Conservation (phyloP, 2,113 vertebrate genomes). For the Rhagologus leucostigma region DNA sequence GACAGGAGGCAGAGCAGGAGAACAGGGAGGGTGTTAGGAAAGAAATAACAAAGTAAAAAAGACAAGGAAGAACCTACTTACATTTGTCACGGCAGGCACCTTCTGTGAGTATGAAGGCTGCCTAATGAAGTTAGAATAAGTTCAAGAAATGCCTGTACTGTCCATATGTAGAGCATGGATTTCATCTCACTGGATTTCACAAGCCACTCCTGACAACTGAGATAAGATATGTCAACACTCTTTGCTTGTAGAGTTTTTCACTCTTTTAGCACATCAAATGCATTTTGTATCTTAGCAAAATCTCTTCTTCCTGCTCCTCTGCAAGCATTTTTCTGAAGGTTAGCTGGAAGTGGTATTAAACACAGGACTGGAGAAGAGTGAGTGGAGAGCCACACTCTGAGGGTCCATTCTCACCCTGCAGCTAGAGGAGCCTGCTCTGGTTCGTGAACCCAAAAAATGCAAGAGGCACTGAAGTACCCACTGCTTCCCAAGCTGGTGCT, state of each 20-base stretch:
- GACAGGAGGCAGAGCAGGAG: neutral
- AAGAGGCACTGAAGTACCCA: neutral
- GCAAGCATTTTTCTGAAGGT: neutral
- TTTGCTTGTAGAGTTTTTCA: slow-evolving; percentile 29
- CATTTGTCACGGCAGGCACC: neutral
- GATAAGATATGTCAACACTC: slow-evolving; percentile 60
- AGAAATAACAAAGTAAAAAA: neutral
- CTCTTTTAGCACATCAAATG: slow-evolving; percentile 34
- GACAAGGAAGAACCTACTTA: neutral
- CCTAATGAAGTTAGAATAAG: neutral
- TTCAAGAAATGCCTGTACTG: slow-evolving; percentile 8
- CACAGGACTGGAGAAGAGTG: neutral
- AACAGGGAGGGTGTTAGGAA: neutral
- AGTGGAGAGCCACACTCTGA: neutral
- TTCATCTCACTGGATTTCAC: slow-evolving; percentile 49
- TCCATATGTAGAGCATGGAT: slow-evolving; percentile 26
- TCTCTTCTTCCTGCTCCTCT: neutral
- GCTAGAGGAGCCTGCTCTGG: neutral
- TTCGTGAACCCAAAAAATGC: neutral
- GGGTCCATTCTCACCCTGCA: neutral
- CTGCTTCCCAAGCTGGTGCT: neutral
- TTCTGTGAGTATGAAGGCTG: neutral
- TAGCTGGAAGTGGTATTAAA: neutral
- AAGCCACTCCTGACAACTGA: slow-evolving; percentile 53
- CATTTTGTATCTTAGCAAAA: neutral